Base-by-base conservation (phyloP, 2,113 vertebrate species). In the Capricornis sumatraensis region DNA sequence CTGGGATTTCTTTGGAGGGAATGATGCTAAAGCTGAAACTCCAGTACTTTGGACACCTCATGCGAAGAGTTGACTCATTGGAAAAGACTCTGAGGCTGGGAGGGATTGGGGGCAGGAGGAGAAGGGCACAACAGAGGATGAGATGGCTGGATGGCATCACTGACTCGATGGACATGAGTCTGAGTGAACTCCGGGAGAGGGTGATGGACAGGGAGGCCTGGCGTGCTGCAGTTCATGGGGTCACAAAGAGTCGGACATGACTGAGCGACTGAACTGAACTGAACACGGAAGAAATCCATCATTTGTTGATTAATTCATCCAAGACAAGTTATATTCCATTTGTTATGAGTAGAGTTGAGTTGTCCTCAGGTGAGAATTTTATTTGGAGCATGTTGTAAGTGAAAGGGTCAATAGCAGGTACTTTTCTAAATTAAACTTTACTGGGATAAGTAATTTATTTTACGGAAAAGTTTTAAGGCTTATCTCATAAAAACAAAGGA, bases 81-180 rank as follows among this genome's bases (percentile, higher is more conserved):
- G 55, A 25, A 57, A 57, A 57, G 55, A 57, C 21, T 57, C 21
- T 57, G 21, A 57, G 9, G 21, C 55, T 57, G 55, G 55, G 21
- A 57, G 21, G 55, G 55, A 57, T 4, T 57, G 55, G 55, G 55
- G 55, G 21, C 55, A 4, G 55, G 55, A 57, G 8, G 21, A 57
- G 55, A 57, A 57, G 55, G 55, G 55, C 1, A 3, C 1, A 2
- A 57, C 21, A 0, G 7, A 55, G 55, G 55, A 55, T 23, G 55
- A 55, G 55, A 55, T 55, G 55, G 55, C 55, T 55, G 55, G 21
- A 55, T 21, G 55, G 55, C 55, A 55, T 23, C 55, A 23, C 21
- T 0, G 7, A 57, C 55, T 25, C 1, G 55, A 57, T 57, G 55
- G 55, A 25, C 55, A 0, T 9, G 8, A 57, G 21, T 25, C 55